phyloP scores from a whole-genome alignment of 1,140 invertebrate genomes.

The Brachionus asplanchnoidis region DNA sequence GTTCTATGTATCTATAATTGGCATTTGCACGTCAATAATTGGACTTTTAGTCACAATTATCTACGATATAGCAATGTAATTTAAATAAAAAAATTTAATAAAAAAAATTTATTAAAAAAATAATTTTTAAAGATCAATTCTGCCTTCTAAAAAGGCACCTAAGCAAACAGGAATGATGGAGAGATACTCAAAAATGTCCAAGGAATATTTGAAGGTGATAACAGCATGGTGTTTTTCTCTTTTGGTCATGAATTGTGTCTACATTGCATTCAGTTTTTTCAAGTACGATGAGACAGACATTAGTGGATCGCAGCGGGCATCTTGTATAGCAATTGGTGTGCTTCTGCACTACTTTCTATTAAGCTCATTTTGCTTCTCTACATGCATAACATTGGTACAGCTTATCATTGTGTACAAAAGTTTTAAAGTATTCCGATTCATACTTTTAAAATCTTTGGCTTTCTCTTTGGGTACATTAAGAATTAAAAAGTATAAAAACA shows the following conservation, averaged over 20 bases:
- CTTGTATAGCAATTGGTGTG: background rate
- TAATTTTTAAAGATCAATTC: background rate
- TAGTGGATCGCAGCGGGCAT: background rate
- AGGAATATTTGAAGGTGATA: background rate
- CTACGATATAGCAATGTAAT: slow-evolving; percentile 5
- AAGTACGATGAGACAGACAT: background rate
- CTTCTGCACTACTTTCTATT: background rate
- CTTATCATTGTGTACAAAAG: slow-evolving; percentile 9
- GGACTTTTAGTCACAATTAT: background rate
- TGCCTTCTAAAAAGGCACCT: background rate
- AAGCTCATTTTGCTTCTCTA: slow-evolving; percentile 18
- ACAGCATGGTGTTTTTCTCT: background rate
- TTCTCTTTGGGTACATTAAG: background rate
- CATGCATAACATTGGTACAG: background rate
- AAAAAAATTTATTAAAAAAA: background rate
- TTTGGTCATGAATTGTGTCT: background rate
- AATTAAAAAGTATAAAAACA: background rate
- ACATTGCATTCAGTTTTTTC: slow-evolving; percentile 28
- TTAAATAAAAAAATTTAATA: background rate
- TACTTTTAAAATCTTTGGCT: background rate
- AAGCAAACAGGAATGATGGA: background rate
- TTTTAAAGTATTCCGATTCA: slow-evolving; percentile 13
- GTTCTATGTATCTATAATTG: slow-evolving; percentile 23
- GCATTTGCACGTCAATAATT: background rate
- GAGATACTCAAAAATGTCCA: background rate